Base-by-base conservation (phyloP, 2,797 vertebrate genomes). In the Pempheris klunzingeri region DNA sequence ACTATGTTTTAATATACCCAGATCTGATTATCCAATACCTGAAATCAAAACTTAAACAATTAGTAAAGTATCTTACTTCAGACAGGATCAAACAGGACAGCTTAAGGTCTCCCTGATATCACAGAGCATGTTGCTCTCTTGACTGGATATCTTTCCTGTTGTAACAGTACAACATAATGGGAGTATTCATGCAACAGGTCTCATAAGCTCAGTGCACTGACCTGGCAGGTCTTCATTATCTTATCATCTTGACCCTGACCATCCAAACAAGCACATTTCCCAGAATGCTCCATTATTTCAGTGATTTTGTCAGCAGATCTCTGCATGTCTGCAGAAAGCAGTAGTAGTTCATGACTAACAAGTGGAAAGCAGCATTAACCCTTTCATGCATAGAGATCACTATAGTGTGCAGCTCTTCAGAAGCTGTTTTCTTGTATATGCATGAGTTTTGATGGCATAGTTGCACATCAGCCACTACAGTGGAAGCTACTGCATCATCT, bases 161-260 rank as follows among this genome's bases (percentile, higher is more conserved):
- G 24, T 10, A 22, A 53, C 32, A 62, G 32, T 18, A 47, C 2
- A 26, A 22, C 3, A 26, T 7, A 8, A 20, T 2, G 1, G 17
- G 22, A 41, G 10, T 18, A 20, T 81, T n/a, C 20, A 50, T 47
- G 8, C 5, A 20, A 22, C 28, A 54, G 54, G 43, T 82, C 50
- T 67, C 58, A 52, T 30, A 26, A 50, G 49, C 28, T 59, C 47
- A 26, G 78, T 17, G 20, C 71, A 69, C 8, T 55, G 75, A 84
- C 79, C 80, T 43, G 18, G 32, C 61, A 55, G 50, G 28, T 26
- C 20, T 18, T 28, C 50, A 4, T 30, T 86, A 88, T 84, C 84
- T 87, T 74, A 87, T 87, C 83, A 68, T 9, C 41, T 36, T 69
- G 8, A 80, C 52, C 30, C 18, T 24, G 15, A 38, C 9, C 30